Base-by-base conservation (phyloP, 1,140 invertebrate species). In the Saccostrea cuccullata region DNA sequence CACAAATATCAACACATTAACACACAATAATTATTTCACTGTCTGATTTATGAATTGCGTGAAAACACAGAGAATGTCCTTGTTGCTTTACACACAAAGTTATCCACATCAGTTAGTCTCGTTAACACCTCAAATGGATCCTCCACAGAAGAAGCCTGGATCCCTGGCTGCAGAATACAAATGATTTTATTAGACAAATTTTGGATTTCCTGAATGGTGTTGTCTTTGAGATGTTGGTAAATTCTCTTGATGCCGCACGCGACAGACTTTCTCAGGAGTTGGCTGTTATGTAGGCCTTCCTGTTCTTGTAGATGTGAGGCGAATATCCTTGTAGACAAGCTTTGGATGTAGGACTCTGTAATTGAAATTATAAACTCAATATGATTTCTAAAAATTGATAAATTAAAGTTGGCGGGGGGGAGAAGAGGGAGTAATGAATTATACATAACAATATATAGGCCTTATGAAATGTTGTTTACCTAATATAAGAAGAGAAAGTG, bases 91-190 rank as follows among this genome's bases (percentile, higher is more conserved):
- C 17, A 17, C n/a, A 64, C 70, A 26, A 77, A 77, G 30, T 77
- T 13, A 30, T 77, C 70, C 30, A 36, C 17, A 15, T 26, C 23
- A 26, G 13, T 36, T 4, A 67, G 58, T n/a, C 36, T 60, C 55
- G 40, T 55, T 40, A 84, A 26, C 9, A 56, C 20, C n/a, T 56
- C 40, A 20, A 55, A 6, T 12, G 55, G 40, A 13, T 82, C 73
- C 23, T 84, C 47, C 82, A 17, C 40, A 23, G 17, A 23, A 84
- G 82, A 23, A 55, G 6, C 17, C 0, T 26, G 17, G 17, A 84
- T 55, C 23, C 82, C n/a, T 36, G 70, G 70, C 26, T 77, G 70
- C 36, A 77, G 26, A 77, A 77, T 77, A 77, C 70, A 36, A 13
- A 77, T 77, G 5, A 77, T 77, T 30, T 36, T 30, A 36, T 77